These are phyloP conservation scores for Atopsyche davidsoni DNA, from an alignment of 1,140 invertebrate genomes.

Conservation along the genomic window DNA sequence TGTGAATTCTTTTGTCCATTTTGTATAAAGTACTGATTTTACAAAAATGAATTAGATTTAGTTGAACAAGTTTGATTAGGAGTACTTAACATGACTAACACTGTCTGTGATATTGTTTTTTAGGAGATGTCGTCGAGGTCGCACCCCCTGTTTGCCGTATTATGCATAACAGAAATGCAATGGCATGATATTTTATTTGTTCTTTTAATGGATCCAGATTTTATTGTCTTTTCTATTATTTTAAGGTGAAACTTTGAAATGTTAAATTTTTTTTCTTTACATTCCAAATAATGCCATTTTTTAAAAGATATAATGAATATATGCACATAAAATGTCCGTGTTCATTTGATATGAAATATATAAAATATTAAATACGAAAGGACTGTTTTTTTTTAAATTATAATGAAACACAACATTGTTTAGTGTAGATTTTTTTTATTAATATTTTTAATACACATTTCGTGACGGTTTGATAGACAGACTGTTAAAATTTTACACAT, in stretches of 20 bases:
- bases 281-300: conserved; percentile 10
- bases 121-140: conserved; percentile 14
- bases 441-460: conserved; percentile 10
- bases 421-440: too few species aligned
- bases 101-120: conserved; percentile 29
- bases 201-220: conserved; percentile 2
- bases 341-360: conserved; percentile 9
- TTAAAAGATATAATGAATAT: conserved; percentile 5
- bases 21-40: not conserved
- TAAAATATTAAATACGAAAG: conserved; percentile 2
- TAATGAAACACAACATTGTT: too few species aligned
- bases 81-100: conserved; percentile 25
- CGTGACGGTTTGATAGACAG: conserved; percentile 14
- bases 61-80: not conserved
- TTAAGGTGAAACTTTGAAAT: not conserved
- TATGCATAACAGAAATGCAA: conserved; percentile 7
- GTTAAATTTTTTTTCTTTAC: conserved; percentile 6
- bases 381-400: not conserved
- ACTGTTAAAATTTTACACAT: not conserved
- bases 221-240: not conserved
- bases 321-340: conserved; percentile 11
- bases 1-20: not conserved
- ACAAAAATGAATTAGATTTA: not conserved
- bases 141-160: conserved; percentile 5
- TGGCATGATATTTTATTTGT: conserved; percentile 1